Percentiles rank a stretch among this genome's conserved stretches.
Conservation (phyloP, 2,888 invertebrate genomes). For the Antheraea yamamai region DNA sequence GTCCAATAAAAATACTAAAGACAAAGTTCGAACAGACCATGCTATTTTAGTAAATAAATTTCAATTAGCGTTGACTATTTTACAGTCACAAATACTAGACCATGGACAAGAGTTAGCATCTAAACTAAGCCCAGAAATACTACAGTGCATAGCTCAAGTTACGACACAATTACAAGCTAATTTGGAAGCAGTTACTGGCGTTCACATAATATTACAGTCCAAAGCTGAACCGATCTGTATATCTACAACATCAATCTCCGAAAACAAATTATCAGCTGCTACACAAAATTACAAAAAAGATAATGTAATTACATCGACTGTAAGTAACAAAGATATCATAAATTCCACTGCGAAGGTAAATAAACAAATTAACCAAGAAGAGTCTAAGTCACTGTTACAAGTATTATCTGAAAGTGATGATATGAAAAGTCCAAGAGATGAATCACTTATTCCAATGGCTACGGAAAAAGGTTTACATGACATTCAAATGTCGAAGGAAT, state of each 20-base stretch:
- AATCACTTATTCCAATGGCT: neutral
- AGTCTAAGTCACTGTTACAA: neutral
- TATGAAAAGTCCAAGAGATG: neutral
- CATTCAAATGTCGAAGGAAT: too few relatives aligned
- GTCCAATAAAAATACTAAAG: constrained; percentile 23
- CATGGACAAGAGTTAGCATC: constrained; percentile 47
- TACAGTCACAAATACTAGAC: constrained; percentile 55
- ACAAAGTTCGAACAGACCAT: constrained; percentile 36
- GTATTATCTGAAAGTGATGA: neutral
- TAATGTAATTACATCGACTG: neutral
- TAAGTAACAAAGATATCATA: neutral
- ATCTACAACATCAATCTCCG: neutral
- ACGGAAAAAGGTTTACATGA: neutral
- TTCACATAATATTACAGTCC: constrained; percentile 41
- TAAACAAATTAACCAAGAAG: neutral
- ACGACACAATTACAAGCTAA: constrained; percentile 58
- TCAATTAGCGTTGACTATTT: constrained; percentile 48
- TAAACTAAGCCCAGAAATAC: constrained; percentile 39
- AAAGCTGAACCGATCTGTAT: constrained; percentile 28
- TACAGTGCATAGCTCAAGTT: constrained; percentile 50
- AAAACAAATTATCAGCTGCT: neutral
- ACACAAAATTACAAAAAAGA: constrained; percentile 23
- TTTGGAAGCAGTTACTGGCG: constrained; percentile 49
- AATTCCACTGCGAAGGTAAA: neutral
- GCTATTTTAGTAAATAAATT: constrained; percentile 49